Percentiles rank a stretch among this genome's conserved stretches.
Evolutionary conservation across 2,888 invertebrate species (phyloP).

Genomic region (Spialia ferax): DNA sequence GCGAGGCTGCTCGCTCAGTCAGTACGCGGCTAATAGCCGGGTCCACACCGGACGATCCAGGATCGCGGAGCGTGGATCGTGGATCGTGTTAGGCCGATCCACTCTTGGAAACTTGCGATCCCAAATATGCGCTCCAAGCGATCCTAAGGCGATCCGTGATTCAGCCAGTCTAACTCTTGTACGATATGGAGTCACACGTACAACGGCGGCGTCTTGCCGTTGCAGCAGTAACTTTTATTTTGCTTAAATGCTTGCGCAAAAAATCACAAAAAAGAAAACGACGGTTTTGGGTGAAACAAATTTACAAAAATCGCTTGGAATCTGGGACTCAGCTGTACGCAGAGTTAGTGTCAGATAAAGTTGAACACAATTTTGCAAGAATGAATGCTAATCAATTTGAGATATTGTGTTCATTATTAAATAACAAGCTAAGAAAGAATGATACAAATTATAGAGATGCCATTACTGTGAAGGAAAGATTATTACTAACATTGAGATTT

Average conservation of each 20-base stretch:
- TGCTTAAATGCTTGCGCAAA: constrained; percentile 45
- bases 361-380: constrained; percentile 48
- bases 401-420: constrained; percentile 47
- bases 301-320: constrained; percentile 43
- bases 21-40: background rate
- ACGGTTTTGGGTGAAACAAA: constrained; percentile 44
- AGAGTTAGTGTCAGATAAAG: constrained; percentile 45
- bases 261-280: constrained; percentile 37
- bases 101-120: constrained; percentile 43
- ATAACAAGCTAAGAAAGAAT: constrained; percentile 43
- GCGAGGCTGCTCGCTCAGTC: too few species aligned
- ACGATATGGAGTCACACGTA: constrained; percentile 48
- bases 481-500: constrained; percentile 34
- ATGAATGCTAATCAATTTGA: constrained; percentile 47
- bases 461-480: constrained; percentile 48
- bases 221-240: constrained; percentile 47
- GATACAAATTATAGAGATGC: constrained; percentile 48
- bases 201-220: constrained; percentile 47
- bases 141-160: constrained; percentile 44
- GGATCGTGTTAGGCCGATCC: constrained; percentile 44
- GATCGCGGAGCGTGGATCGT: constrained; percentile 37
- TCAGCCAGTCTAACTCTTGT: constrained; percentile 44
- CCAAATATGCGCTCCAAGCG: constrained; percentile 42
- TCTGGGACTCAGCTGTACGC: constrained; percentile 34
- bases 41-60: constrained; percentile 5